phyloP scores from a whole-genome alignment of 2,888 invertebrate species.

The Artemia sp. region DNA sequence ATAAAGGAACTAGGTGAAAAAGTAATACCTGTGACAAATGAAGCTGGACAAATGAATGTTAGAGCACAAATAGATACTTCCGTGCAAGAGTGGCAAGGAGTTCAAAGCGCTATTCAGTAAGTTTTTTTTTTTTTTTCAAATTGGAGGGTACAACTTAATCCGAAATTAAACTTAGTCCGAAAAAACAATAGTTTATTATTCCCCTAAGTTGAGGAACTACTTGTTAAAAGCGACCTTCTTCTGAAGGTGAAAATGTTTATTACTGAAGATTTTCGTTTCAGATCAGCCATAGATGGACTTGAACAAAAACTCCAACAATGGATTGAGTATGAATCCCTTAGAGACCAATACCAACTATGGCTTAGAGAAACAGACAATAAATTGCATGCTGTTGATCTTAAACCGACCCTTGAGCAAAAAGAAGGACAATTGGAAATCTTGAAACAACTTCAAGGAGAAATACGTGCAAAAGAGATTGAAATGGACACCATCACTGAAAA shows the following conservation, averaged over 20 bases:
- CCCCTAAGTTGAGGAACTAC: too few species aligned
- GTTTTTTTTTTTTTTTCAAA: conserved; percentile 15
- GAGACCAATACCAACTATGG: conserved; percentile 70
- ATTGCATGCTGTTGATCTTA: conserved; percentile 69
- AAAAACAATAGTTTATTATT: too few species aligned
- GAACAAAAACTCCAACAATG: conserved; percentile 72
- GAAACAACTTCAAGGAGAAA: conserved; percentile 59
- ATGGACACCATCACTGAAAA: conserved; percentile 81
- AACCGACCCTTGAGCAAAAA: conserved; percentile 63
- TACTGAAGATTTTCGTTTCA: conserved; percentile 24
- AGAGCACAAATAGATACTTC: conserved; percentile 68
- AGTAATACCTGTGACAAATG: conserved; percentile 69
- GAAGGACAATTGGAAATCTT: conserved; percentile 63
- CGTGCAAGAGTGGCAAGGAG: conserved; percentile 74
- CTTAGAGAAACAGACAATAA: conserved; percentile 70
- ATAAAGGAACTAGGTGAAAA: conserved; percentile 69
- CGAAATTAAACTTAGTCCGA: too few species aligned
- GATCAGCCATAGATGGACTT: conserved; percentile 54
- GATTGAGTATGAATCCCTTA: conserved; percentile 72
- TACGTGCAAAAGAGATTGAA: conserved; percentile 74
- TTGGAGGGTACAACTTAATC: too few species aligned
- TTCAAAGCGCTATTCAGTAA: conserved; percentile 50
- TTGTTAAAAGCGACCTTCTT: background rate
- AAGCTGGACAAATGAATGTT: conserved; percentile 65
- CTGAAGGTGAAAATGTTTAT: background rate